Base-by-base conservation (phyloP, 2,113 vertebrate genomes). In the Periophthalmus modestus region DNA sequence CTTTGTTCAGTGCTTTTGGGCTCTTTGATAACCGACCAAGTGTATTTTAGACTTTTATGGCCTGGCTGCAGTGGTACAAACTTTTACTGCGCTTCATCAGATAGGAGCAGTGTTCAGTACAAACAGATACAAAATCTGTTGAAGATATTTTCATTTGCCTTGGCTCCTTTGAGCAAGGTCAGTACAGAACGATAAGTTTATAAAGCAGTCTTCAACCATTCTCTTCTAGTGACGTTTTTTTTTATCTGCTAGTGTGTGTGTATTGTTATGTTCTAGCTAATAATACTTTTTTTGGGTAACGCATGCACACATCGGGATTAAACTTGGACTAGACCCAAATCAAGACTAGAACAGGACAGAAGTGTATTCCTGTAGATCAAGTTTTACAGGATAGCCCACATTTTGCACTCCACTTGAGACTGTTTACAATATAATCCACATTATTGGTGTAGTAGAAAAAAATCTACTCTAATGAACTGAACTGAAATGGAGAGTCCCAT, bases 11-110 rank as follows among this genome's bases (percentile, higher is more conserved):
- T 18, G 4, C 16, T 52, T 16, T 2, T 15, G 14, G 12, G 23
- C 58, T 33, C 14, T 61, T 6, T 61, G 57, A 28, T 14, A 24
- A 59, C 21, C 12, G 55, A 28, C 54, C 57, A 24, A 59, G 59
- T 34, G 59, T 43, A 65, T 65, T 39, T 65, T 65, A 65, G 10
- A 5, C 18, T 65, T 65, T 65, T n/a, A 65, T 65, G 62, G 62
- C 34, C 18, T 65, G 18, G 36, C 12, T 61, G 28, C 15, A 62
- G 59, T 6, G 59, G 59, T 34, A 19, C 59, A 19, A 36, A 19
- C 15, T 28, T 33, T 63, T 7, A n/a, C 62, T 65, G 14, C 19
- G 13, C 62, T n/a, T 9, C 33, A 21, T 43, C 62, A 65, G 62
- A 65, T 65, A 65, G 7, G 18, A 65, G 33, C 18, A 19, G 34